Base-by-base conservation (phyloP, 2,888 invertebrate species). In the Lysandra bellargus region DNA sequence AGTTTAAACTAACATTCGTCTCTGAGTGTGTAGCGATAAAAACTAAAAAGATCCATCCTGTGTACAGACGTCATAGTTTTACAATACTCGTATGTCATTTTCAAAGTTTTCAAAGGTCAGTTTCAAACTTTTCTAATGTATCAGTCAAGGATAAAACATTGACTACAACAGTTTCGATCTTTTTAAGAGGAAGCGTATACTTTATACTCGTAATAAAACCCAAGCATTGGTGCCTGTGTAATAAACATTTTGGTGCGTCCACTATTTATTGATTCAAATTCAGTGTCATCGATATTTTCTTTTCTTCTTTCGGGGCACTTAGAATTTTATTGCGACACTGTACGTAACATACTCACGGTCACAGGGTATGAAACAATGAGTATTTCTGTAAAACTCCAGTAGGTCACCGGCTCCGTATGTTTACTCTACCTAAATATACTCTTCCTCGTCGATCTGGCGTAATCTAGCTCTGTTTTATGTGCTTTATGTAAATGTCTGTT, bases 361-460 rank as follows among this genome's bases (percentile, higher is more conserved):
- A 57, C 44, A 49, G n/a, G 0, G 23, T 53, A 44, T 44, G 74
- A 74, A 74, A 49, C 75, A 75, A 75, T 76, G 75, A 14, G 30
- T 76, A 76, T 76, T 76, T 57, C 17, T 53, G 57, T 53, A 69
- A 69, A 69, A 69, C 69, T 69, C 33, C 23, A 69, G 69, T 69
- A 69, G 69, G 69, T 69, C 69, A 37, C 37, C 76, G 53, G 7
- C 14, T 76, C 14, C 53, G 23, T 0, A 6, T 76, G 76, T 57
- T 76, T 57, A 57, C 75, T 75, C 75, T 12, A 30, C 30, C 76
- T 76, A 76, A 57, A 76, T 76, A 57, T 76, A 76, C 23, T 23
- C 57, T 76, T 76, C 76, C 76, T 76, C 53, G 17, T 75, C 23
- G 12, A 4, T 49, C 49, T 49, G 44, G 49, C 49, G 49, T 49